Evolutionary conservation across 2,113 vertebrate genomes (phyloP).

Genomic region (Chinchilla lanigera): DNA sequence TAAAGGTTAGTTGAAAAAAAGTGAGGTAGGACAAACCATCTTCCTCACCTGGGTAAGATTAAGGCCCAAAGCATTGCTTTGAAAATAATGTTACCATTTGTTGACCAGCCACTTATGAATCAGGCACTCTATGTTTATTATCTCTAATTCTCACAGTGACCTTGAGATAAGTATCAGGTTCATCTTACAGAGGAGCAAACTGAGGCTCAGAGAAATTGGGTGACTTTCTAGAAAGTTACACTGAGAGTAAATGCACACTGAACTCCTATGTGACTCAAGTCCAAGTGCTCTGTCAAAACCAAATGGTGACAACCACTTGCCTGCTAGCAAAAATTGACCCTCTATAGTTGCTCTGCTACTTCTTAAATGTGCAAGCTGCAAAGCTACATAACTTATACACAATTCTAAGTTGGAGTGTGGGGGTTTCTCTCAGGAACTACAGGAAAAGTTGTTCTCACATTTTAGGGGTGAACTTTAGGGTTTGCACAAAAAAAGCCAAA

Average conservation of each 20-base stretch:
- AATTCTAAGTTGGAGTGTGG: neutral
- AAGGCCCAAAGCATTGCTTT: constrained; percentile 37
- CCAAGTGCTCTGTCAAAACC: constrained; percentile 20
- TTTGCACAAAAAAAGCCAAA: neutral
- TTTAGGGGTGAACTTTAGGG: neutral
- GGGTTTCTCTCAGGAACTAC: neutral
- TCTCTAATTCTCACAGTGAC: neutral
- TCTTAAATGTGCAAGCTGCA: neutral
- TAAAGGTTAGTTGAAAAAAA: constrained; percentile 24
- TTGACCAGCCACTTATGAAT: neutral
- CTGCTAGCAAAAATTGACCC: neutral
- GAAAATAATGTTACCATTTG: constrained; percentile 33
- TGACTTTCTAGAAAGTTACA: constrained; percentile 5
- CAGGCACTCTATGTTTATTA: neutral
- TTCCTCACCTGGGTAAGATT: constrained; percentile 20
- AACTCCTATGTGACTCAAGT: neutral
- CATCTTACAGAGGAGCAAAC: neutral
- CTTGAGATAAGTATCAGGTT: neutral
- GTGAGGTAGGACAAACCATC: neutral
- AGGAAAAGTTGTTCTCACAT: neutral
- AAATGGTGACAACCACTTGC: neutral
- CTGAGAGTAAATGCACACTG: neutral
- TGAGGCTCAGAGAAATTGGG: neutral
- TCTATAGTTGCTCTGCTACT: neutral
- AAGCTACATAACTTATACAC: neutral